These are phyloP conservation scores for Myripristis murdjan DNA, from an alignment of 2,797 vertebrate species.

Conservation along the genomic window DNA sequence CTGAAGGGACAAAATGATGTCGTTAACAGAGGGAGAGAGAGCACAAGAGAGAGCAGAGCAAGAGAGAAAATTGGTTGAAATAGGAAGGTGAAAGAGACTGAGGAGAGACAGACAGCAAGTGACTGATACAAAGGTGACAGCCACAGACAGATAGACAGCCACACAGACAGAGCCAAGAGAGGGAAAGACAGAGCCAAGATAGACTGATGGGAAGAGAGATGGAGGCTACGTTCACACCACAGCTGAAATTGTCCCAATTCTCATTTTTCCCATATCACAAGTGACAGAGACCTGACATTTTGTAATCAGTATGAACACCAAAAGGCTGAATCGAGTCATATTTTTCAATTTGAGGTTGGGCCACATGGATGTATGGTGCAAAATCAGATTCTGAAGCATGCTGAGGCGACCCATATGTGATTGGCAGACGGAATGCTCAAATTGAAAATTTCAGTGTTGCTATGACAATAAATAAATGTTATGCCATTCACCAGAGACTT, in stretches of 20 bases:
- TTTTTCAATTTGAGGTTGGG: not conserved
- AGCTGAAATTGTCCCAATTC: constrained; percentile 44
- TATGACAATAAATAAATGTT: constrained; percentile 10
- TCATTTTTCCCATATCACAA: constrained; percentile 51
- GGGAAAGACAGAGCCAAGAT: constrained; percentile 21
- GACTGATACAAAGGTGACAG: constrained; percentile 65
- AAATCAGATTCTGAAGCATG: constrained; percentile 21
- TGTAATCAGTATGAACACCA: not conserved
- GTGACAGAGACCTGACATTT: constrained; percentile 52
- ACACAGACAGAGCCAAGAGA: not conserved
- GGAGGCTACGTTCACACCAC: constrained; percentile 52
- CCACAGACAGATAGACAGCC: constrained; percentile 29
- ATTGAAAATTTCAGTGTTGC: not conserved
- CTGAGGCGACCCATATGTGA: constrained; percentile 17
- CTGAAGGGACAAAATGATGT: constrained; percentile 60
- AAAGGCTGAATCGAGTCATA: not conserved
- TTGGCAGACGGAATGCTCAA: constrained; percentile 2
- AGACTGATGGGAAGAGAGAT: constrained; percentile 66
- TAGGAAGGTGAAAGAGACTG: constrained; percentile 47
- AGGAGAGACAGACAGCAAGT: constrained; percentile 40
- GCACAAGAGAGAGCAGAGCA: constrained; percentile 15
- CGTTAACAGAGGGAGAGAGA: not conserved
- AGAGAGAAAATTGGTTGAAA: constrained; percentile 40
- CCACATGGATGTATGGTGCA: not conserved
- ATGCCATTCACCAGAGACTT: constrained; percentile 30